Percentiles rank a stretch among this genome's conserved stretches.
Evolutionary conservation across 2,113 vertebrate genomes (phyloP).

Genomic region (Xenopus borealis): DNA sequence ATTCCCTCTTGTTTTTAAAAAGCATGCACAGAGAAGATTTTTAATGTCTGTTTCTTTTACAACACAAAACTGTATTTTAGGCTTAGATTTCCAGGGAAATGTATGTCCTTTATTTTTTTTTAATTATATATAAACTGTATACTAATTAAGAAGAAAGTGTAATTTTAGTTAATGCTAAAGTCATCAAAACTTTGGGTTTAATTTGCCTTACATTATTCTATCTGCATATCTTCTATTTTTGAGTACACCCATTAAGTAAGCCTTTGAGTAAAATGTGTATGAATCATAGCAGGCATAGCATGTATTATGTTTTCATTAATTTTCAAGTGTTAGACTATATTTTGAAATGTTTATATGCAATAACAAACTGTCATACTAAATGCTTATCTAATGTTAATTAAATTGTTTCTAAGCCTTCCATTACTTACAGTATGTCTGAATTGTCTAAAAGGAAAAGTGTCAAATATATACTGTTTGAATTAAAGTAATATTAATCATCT

Average conservation of each 20-base stretch:
- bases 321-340: slow-evolving; percentile 49
- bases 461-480: too few relatives aligned
- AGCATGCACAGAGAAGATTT: too few relatives aligned
- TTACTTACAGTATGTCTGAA: too few relatives aligned
- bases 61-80: not conserved
- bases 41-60: too few relatives aligned
- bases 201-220: slow-evolving; percentile 23
- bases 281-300: slow-evolving; percentile 33
- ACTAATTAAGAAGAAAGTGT: too few relatives aligned
- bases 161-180: not conserved
- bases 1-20: too few relatives aligned
- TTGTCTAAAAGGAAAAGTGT: too few relatives aligned
- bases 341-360: slow-evolving; percentile 52
- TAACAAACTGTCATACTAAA: slow-evolving; percentile 53
- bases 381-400: slow-evolving; percentile 50
- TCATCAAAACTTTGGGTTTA: not conserved
- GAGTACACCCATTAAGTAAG: slow-evolving; percentile 32
- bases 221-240: not conserved
- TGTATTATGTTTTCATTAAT: slow-evolving; percentile 42
- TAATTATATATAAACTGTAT: too few relatives aligned
- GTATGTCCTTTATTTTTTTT: not conserved
- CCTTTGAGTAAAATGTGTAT: slow-evolving; percentile 28
- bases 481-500: too few relatives aligned
- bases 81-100: not conserved
- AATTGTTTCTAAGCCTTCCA: not conserved